phyloP scores from a whole-genome alignment of 2,888 invertebrate genomes.

The Caenorhabditis virilis region DNA sequence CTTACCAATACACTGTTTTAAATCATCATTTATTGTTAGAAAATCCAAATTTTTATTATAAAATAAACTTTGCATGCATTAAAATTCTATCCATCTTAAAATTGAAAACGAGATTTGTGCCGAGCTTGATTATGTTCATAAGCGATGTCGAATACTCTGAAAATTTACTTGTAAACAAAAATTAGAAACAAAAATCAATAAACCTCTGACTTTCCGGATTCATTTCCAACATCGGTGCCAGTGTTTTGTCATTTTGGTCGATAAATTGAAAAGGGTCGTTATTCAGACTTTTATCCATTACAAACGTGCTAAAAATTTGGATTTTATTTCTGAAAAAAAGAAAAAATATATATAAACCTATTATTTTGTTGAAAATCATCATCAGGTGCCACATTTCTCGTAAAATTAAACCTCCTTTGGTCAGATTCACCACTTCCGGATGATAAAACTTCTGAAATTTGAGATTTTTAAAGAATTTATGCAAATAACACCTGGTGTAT shows the following conservation, averaged over 20 bases:
- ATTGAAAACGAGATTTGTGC: too few relatives aligned
- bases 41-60: too few relatives aligned
- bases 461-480: too few relatives aligned
- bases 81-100: too few relatives aligned
- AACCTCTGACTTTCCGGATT: not conserved
- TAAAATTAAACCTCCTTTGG: not conserved
- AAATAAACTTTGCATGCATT: too few relatives aligned
- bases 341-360: not conserved
- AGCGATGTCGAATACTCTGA: not conserved
- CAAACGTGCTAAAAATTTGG: too few relatives aligned
- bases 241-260: not conserved
- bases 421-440: not conserved
- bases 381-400: not conserved
- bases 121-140: constrained; percentile 1
- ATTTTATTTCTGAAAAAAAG: not conserved
- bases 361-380: not conserved
- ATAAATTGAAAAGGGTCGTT: not conserved
- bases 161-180: not conserved
- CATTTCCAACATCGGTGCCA: not conserved
- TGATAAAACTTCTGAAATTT: not conserved
- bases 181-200: too few relatives aligned
- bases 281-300: not conserved
- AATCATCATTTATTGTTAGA: too few relatives aligned
- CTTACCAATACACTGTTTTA: too few relatives aligned
- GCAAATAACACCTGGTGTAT: constrained; percentile 6